Evolutionary conservation across 2,797 vertebrate species (phyloP), one percentile per base, ranked within the genome.

Genomic region (Melanotaenia parkinsoni): DNA sequence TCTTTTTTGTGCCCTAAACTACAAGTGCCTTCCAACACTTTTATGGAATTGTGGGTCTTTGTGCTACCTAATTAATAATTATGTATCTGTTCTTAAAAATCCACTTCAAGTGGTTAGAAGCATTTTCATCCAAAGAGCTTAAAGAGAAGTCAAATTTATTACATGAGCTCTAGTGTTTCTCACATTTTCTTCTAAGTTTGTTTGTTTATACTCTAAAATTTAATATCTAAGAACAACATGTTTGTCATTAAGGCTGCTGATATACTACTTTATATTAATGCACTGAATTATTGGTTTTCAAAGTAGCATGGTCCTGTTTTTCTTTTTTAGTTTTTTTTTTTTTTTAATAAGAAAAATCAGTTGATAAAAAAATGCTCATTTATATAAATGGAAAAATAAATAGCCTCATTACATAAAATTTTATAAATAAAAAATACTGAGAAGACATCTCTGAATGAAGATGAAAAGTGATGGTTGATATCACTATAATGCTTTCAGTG

Each of bases 401-500:
- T 5, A 5, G 32, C 32, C 32, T 32, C 7, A 26, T 3, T 30
- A 22, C 6, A 24, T 13, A 38, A 10, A 38, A 63, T 76, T 67
- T 70, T 61, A 62, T 63, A 66, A 71, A 58, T 63, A 32, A 70
- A 28, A 32, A 22, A 64, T 50, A 58, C n/a, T n/a, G 3, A 53
- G 33, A 65, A 33, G 32, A 78, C 40, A 20, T 9, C 5, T 56
- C 51, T 43, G 40, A 74, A 68, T 58, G 12, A 26, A 64, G 51
- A 82, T 67, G 20, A 61, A 77, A n/a, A 24, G 6, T 57, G 37
- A 70, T 51, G 60, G 72, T 73, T 71, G 47, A 65, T 43, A 45
- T 67, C 22, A 40, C 20, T 69, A 12, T 50, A 60, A 62, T 62
- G 35, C 26, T 47, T 66, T 38, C 80, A 80, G 80, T 85, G 89